These are phyloP conservation scores for Anoplopoma fimbria DNA, from an alignment of 2,113 vertebrate genomes.

Conservation along the genomic window DNA sequence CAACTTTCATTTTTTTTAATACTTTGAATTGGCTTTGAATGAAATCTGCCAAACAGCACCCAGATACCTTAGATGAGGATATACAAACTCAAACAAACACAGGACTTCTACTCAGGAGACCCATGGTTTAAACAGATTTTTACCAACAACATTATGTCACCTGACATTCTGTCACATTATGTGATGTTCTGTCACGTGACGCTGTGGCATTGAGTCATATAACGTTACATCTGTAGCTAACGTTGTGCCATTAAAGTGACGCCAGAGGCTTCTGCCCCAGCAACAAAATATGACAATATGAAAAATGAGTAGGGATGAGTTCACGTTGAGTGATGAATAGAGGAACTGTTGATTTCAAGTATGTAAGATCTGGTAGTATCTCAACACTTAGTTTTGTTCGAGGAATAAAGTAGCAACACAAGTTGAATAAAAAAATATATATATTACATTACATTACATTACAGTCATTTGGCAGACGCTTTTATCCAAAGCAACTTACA, in stretches of 20 bases:
- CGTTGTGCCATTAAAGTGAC: neutral
- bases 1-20: neutral
- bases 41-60: neutral
- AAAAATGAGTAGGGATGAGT: neutral
- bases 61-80: neutral
- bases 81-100: neutral
- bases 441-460: too few relatives aligned
- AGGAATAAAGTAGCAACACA: neutral
- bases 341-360: neutral
- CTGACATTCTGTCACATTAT: too few relatives aligned
- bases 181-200: neutral
- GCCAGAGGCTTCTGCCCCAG: neutral
- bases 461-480: too few relatives aligned
- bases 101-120: neutral
- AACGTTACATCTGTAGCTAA: neutral
- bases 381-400: neutral
- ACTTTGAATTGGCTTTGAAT: neutral
- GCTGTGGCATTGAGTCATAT: neutral
- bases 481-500: too few relatives aligned
- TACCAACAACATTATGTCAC: neutral
- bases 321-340: neutral
- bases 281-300: neutral
- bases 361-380: neutral
- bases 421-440: neutral
- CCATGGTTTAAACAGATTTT: neutral